Evolutionary conservation across 1,140 invertebrate species (phyloP), one percentile per base, ranked within the genome.

Genomic region (Ericerus pela): DNA sequence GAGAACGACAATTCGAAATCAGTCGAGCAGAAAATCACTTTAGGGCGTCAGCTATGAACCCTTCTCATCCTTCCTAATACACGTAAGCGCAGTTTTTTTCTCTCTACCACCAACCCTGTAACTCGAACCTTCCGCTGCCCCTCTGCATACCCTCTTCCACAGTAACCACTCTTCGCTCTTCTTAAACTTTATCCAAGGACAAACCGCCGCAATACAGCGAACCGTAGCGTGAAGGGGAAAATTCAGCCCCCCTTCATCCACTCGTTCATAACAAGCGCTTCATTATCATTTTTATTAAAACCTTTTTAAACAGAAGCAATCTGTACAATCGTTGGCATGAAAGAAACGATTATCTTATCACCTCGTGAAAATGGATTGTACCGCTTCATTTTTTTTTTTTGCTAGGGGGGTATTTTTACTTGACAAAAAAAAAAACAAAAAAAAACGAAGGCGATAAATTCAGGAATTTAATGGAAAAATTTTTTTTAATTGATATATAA

Each of bases 241-340:
- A n/a, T n/a, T n/a, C n/a, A n/a, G n/a, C n/a, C n/a, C n/a, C n/a
- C n/a, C n/a, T n/a, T n/a, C n/a, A n/a, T n/a, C n/a, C 20, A 47
- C 41, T 24, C 41, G 18, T 24, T 47, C 41, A 47, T 47, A 47
- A 47, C 41, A 24, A 47, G 41, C 41, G 41, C 41, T 47, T 47
- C 41, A 47, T 47, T 47, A 47, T 47, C 41, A 47, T 47, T 47
- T 47, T 47, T 47, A 47, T 47, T 47, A 47, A 47, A 47, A 47
- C 41, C 41, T 47, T 47, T 47, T 47, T 47, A 47, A 47, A 47
- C 41, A 24, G 41, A 47, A 47, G 41, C 41, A 47, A 47, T 47
- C 41, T 47, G 41, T 47, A 47, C 41, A 47, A 24, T 47, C 26
- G 41, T 47, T 47, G 41, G 26, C 41, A 24, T 47, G 41, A 47